Evolutionary conservation across 2,113 vertebrate species (phyloP), one percentile per base, ranked within the genome.

Genomic region (Fulmarus glacialis): DNA sequence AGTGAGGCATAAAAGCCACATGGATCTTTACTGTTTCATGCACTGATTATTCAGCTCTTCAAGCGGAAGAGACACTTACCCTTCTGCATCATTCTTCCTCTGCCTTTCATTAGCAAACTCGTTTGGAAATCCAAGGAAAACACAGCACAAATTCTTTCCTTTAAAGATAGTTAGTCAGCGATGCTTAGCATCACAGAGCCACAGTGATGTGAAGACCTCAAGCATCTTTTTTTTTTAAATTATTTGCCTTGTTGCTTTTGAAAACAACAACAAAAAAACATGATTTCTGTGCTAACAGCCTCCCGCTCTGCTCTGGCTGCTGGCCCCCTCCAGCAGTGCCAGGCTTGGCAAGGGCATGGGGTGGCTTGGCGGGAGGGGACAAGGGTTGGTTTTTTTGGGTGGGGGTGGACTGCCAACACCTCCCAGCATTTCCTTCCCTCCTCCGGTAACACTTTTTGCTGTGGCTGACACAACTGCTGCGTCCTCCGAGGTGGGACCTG

Each of bases 81-180:
- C 34, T 64, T 10, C 48, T 83, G n/a, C 34, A 24, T 36, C 1
- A 0, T 55, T 87, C 43, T 59, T 81, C 36, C n/a, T 40, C 73
- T 93, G 63, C 47, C n/a, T 95, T 95, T 89, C 58, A 15, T 90
- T 78, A 55, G 29, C 16, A 81, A 89, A 86, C 8, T n/a, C 67
- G 36, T 88, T 10, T 18, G 38, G 26, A 81, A 70, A 82, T 36
- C 38, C 50, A 73, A 66, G n/a, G 20, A 83, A 90, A 94, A 24
- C 17, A 52, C 4, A 32, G 12, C 11, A 63, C 40, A 81, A 40
- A 71, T 53, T 62, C 13, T 45, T 86, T 74, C 58, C 55, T 43
- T 67, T 52, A 20, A 79, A 68, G 66, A 22, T 29, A 30, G 27
- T 78, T 71, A n/a, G 43, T 80, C 53, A 73, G 38, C 30, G 55